Evolutionary conservation across 2,113 vertebrate genomes (phyloP).

Genomic region (Arenaria interpres): DNA sequence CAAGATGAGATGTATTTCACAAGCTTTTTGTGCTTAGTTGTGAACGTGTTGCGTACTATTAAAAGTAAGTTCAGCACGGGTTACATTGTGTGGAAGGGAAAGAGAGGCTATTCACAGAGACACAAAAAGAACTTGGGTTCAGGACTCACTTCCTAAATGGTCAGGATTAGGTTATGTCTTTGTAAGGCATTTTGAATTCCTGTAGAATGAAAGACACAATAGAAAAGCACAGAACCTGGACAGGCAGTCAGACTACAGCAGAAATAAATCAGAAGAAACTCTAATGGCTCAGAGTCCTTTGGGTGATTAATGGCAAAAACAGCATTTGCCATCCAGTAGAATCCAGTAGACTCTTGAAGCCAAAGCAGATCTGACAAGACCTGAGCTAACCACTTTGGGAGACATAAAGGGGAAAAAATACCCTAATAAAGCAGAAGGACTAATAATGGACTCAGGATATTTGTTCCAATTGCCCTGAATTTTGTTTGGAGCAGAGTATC

Average conservation of each 20-base stretch:
- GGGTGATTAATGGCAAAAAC: neutral
- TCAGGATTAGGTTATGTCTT: neutral
- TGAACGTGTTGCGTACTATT: neutral
- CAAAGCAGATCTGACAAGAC: neutral
- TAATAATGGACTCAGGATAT: slow-evolving; percentile 26
- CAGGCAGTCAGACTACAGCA: neutral
- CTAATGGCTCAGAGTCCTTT: neutral
- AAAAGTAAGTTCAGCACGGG: neutral
- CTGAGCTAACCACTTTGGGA: neutral
- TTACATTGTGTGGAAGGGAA: neutral
- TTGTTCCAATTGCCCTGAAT: slow-evolving; percentile 41
- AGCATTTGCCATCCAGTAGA: neutral
- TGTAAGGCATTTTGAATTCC: neutral
- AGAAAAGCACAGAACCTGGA: neutral
- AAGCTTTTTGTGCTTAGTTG: neutral
- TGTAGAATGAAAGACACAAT: neutral
- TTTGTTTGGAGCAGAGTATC: slow-evolving; percentile 20
- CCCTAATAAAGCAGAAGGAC: slow-evolving; percentile 4
- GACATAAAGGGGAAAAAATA: neutral
- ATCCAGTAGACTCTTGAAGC: neutral
- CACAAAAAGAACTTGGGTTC: neutral
- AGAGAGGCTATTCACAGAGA: neutral
- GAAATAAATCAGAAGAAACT: slow-evolving; percentile 13
- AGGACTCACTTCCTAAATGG: neutral
- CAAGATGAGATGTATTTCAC: neutral